phyloP scores from a whole-genome alignment of 2,888 invertebrate genomes.

The Caenorhabditis sinica region DNA sequence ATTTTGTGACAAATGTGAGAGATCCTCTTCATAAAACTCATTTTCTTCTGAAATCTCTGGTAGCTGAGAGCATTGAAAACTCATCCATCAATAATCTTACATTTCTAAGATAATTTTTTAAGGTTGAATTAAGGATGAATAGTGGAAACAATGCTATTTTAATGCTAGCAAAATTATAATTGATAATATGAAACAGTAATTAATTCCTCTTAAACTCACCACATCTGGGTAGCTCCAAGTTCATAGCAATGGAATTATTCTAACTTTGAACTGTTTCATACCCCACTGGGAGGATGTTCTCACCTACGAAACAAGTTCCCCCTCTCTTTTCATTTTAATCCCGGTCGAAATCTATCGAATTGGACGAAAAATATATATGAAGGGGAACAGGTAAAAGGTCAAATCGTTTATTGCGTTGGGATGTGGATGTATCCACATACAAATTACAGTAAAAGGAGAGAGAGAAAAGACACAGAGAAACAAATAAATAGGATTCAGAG shows the following conservation, averaged over 20 bases:
- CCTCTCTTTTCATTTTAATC: background rate
- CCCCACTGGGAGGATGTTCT: background rate
- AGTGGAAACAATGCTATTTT: too few species aligned
- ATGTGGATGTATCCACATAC: background rate
- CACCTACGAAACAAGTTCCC: slow-evolving; percentile 24
- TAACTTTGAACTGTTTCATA: too few species aligned
- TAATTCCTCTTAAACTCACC: slow-evolving; percentile 40
- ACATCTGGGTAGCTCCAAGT: slow-evolving; percentile 55
- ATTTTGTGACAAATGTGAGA: too few species aligned
- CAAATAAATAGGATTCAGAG: slow-evolving; percentile 33
- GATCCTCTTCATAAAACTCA: too few species aligned
- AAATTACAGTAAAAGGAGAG: background rate
- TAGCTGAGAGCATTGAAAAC: too few species aligned
- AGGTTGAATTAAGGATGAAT: too few species aligned
- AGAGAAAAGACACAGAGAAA: background rate
- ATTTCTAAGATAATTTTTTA: too few species aligned
- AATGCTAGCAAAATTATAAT: too few species aligned
- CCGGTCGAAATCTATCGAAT: slow-evolving; percentile 16
- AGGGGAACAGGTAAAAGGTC: slow-evolving; percentile 21
- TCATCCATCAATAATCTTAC: too few species aligned
- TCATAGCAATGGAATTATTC: slow-evolving; percentile 13
- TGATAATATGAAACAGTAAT: slow-evolving; percentile 10
- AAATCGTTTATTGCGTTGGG: slow-evolving; percentile 39
- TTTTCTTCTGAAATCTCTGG: too few species aligned
- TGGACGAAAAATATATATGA: background rate